Conservation (phyloP, 2,797 vertebrate genomes). For the Intellagama lesueurii region DNA sequence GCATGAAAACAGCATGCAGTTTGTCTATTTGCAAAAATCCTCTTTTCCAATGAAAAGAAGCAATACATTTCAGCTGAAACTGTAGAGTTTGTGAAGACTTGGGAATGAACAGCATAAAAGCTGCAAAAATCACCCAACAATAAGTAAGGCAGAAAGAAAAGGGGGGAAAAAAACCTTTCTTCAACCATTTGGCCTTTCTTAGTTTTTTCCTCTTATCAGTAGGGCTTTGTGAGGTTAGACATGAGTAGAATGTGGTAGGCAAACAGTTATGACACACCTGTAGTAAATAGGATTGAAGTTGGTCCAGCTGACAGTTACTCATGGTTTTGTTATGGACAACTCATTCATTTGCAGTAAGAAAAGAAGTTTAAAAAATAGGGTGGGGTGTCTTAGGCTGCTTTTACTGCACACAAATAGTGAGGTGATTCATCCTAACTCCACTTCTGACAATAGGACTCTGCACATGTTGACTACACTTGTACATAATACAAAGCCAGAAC, state of each 20-base stretch:
- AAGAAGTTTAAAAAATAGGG: neutral
- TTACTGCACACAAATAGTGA: neutral
- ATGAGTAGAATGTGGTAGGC: neutral
- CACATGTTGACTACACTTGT: neutral
- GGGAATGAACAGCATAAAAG: neutral
- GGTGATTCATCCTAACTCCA: neutral
- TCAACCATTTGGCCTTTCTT: neutral
- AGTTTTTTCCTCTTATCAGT: neutral
- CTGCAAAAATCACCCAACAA: neutral
- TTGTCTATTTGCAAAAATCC: neutral
- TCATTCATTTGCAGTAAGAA: neutral
- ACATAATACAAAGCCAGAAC: neutral
- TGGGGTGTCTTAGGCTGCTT: neutral
- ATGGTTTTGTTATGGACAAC: neutral
- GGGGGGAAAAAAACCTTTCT: neutral
- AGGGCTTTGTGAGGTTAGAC: neutral
- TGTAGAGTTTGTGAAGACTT: neutral
- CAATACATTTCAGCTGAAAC: neutral
- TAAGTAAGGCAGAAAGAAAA: conserved; percentile 12
- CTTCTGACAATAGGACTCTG: neutral
- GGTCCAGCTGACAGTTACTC: neutral
- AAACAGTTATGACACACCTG: neutral
- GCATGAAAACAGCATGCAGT: neutral
- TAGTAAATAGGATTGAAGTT: rapidly evolving
- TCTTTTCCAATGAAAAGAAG: neutral